phyloP scores from a whole-genome alignment of 2,113 vertebrate genomes.

The Prolemur simus region DNA sequence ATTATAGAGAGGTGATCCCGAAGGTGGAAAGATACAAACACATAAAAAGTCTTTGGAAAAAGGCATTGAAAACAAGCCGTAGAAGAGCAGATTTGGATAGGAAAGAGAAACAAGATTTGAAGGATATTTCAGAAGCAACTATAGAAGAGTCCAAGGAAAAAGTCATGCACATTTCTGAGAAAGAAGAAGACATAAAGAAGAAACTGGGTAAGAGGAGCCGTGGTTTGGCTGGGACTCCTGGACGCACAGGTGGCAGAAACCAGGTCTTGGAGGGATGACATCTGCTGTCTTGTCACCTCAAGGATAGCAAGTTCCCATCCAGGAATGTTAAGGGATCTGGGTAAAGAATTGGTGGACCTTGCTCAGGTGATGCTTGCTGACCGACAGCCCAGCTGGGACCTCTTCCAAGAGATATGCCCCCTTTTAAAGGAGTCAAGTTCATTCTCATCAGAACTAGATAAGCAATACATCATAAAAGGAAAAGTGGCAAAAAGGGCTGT shows the following conservation, averaged over 20 bases:
- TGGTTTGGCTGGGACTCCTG: conserved; percentile 10
- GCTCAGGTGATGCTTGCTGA: conserved; percentile 32
- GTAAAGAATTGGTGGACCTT: conserved; percentile 60
- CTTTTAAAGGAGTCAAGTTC: neutral
- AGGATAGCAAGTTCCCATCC: conserved; percentile 50
- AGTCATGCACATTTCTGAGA: neutral
- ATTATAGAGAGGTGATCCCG: neutral
- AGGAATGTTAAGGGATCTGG: conserved; percentile 25
- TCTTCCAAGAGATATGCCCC: conserved; percentile 44
- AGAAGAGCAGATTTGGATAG: neutral
- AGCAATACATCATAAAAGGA: neutral
- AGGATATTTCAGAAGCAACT: neutral
- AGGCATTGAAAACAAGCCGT: neutral
- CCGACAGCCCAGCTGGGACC: conserved; percentile 47
- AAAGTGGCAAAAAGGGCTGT: neutral
- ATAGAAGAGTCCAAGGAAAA: neutral
- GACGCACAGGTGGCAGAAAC: fast-evolving
- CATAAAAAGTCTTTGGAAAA: neutral
- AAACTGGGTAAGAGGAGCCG: neutral
- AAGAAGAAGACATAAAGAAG: neutral
- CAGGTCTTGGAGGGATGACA: conserved; percentile 58
- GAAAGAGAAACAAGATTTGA: neutral
- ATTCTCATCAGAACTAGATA: neutral
- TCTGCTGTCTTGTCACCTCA: conserved; percentile 59
- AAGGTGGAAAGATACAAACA: neutral